phyloP scores from a whole-genome alignment of 2,113 vertebrate genomes.

The Prietella phreatophila region DNA sequence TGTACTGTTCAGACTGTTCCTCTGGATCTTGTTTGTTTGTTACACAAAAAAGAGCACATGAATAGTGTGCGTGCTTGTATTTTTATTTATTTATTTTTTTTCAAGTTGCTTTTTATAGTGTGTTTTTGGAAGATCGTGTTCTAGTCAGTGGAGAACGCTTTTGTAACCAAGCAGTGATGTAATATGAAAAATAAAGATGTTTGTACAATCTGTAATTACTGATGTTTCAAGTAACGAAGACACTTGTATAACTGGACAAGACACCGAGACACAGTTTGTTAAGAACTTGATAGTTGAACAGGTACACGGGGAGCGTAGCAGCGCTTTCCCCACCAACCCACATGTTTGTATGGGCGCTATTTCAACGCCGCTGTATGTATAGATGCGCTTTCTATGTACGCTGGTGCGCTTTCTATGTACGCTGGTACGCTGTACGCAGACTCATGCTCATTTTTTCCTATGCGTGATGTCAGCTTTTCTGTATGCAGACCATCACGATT shows the following conservation, averaged over 20 bases:
- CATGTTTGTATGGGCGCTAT: neutral
- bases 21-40: constrained; percentile 20
- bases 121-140: constrained; percentile 19
- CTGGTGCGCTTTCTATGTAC: neutral
- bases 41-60: neutral
- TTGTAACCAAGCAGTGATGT: constrained; percentile 8
- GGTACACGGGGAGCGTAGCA: neutral
- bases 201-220: neutral
- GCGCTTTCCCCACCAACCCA: neutral
- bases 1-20: neutral
- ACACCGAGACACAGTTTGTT: neutral
- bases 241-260: neutral
- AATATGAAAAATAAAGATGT: neutral
- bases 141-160: constrained; percentile 3
- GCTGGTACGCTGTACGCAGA: neutral
- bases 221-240: neutral
- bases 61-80: neutral
- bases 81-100: neutral
- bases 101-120: constrained; percentile 14
- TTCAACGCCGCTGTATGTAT: neutral
- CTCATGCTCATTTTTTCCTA: neutral
- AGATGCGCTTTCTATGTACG: neutral
- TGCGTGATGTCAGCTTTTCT: neutral
- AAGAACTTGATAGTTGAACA: neutral
- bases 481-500: neutral